Conservation (phyloP, 2,888 invertebrate species). For the Elmis aenea region DNA sequence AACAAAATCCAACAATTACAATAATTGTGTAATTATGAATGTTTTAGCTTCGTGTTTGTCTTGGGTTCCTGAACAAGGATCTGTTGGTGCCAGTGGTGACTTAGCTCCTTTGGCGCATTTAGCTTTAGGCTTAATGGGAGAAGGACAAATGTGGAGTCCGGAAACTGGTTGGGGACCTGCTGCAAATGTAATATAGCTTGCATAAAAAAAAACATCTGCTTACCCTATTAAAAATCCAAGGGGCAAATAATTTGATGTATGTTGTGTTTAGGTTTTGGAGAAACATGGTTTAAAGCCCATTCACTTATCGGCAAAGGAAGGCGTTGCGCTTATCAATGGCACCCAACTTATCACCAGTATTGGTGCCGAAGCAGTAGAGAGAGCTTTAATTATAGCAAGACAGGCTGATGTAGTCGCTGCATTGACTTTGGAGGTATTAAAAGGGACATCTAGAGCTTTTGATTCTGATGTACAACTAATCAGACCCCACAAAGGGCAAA, state of each 20-base stretch:
- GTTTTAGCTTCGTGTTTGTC: slow-evolving; percentile 57
- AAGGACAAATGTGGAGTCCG: slow-evolving; percentile 64
- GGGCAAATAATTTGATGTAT: too few species aligned
- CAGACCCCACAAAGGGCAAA: slow-evolving; percentile 60
- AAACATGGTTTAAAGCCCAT: slow-evolving; percentile 54
- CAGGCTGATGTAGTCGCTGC: slow-evolving; percentile 64
- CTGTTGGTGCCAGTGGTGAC: slow-evolving; percentile 65
- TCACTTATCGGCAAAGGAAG: slow-evolving; percentile 58
- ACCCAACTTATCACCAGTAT: slow-evolving; percentile 63
- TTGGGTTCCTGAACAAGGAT: slow-evolving; percentile 64
- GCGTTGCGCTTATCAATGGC: slow-evolving; percentile 61
- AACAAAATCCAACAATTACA: too few species aligned
- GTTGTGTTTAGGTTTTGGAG: slow-evolving; percentile 47
- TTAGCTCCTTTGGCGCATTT: slow-evolving; percentile 61
- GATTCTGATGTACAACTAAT: slow-evolving; percentile 59
- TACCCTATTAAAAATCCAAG: too few species aligned
- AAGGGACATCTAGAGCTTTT: slow-evolving; percentile 60
- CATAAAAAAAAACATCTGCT: too few species aligned
- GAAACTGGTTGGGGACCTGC: slow-evolving; percentile 59
- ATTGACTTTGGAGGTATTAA: slow-evolving; percentile 59
- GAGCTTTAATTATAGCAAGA: slow-evolving; percentile 53
- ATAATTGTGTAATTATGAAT: too few species aligned
- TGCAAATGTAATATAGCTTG: slow-evolving; percentile 51
- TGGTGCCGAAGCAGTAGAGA: slow-evolving; percentile 59
- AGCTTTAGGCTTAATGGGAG: slow-evolving; percentile 60